A percentile compares a stretch with the other conserved stretches of the same genome.
These are phyloP conservation scores for Alaudala cheleensis DNA, from an alignment of 2,113 vertebrate species.

Conservation along the genomic window DNA sequence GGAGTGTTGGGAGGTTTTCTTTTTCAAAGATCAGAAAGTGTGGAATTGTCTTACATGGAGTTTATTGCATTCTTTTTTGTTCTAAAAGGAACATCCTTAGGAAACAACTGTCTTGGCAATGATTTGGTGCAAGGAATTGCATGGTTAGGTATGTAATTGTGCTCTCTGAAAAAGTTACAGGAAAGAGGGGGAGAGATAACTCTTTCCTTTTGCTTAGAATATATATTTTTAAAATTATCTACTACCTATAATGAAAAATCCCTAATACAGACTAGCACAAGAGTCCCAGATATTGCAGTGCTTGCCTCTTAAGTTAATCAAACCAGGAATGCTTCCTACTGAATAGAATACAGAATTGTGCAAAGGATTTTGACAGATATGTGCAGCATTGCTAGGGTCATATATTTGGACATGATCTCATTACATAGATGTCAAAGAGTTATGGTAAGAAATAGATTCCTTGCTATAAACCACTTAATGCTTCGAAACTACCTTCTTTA, in stretches of 20 bases:
- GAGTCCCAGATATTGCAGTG: neutral
- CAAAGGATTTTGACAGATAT: neutral
- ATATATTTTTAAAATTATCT: neutral
- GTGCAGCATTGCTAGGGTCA: neutral
- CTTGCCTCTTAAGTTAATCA: neutral
- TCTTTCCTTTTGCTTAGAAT: neutral
- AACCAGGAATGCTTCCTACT: neutral
- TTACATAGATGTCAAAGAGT: neutral
- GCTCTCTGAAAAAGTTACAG: neutral
- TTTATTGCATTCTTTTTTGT: neutral
- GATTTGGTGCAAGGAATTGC: neutral
- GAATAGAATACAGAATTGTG: neutral
- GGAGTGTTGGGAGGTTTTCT: neutral
- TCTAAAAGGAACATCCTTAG: neutral
- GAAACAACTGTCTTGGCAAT: fast-evolving
- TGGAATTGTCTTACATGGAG: neutral
- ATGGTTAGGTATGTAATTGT: neutral
- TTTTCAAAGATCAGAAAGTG: neutral
- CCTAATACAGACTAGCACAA: neutral
- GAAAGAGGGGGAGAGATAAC: neutral
- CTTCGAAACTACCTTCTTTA: neutral
- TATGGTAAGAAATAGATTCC: neutral
- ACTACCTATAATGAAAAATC: neutral
- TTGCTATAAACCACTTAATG: neutral
- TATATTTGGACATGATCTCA: neutral